These are phyloP conservation scores for Endomychus coccineus DNA, from an alignment of 2,888 invertebrate species.

Conservation along the genomic window DNA sequence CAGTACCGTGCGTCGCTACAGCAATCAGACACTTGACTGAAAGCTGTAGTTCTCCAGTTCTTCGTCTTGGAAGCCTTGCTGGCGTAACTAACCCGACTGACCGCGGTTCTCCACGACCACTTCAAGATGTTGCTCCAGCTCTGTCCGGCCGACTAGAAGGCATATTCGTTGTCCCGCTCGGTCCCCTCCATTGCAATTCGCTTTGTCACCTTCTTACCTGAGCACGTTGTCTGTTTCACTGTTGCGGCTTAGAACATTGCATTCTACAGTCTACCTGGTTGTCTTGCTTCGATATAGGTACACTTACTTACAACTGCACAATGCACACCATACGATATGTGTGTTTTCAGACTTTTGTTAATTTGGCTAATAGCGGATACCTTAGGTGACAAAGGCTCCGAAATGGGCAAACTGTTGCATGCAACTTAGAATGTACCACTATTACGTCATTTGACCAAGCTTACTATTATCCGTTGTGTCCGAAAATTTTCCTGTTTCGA, in stretches of 20 bases:
- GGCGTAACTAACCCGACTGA: constrained; percentile 19
- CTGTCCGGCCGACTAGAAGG: background rate
- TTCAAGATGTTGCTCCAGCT: constrained; percentile 14
- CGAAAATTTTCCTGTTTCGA: too few relatives aligned
- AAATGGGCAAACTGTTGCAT: too few relatives aligned
- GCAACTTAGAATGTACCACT: too few relatives aligned
- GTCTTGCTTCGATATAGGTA: background rate
- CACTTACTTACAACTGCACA: too few relatives aligned
- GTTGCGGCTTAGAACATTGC: background rate
- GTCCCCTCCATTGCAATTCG: constrained; percentile 14
- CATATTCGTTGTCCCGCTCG: constrained; percentile 5
- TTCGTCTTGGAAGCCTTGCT: constrained; percentile 14
- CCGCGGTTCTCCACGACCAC: constrained; percentile 22
- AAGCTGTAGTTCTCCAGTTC: constrained; percentile 3
- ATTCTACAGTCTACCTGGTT: background rate
- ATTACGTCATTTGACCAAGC: too few relatives aligned
- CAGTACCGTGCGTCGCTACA: too few relatives aligned
- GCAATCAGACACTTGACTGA: constrained; percentile 28
- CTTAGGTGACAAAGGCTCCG: too few relatives aligned
- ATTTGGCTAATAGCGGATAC: too few relatives aligned
- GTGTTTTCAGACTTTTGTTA: too few relatives aligned
- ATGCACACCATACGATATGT: too few relatives aligned
- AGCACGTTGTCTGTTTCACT: constrained; percentile 17
- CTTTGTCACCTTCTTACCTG: constrained; percentile 30
- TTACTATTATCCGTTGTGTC: too few relatives aligned